phyloP scores from a whole-genome alignment of 1,140 invertebrate genomes.

The Oncopeltus fasciatus region DNA sequence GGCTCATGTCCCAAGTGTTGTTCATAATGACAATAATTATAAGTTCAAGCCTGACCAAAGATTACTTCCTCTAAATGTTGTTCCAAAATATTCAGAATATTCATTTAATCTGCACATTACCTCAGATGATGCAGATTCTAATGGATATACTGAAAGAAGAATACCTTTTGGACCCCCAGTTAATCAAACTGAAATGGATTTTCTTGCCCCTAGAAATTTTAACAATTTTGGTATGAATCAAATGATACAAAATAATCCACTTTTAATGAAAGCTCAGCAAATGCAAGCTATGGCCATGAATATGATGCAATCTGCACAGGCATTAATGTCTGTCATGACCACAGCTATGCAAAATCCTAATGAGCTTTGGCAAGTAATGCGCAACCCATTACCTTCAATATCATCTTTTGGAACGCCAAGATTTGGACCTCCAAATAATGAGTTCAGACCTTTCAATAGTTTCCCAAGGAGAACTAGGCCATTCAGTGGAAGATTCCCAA shows the following conservation, averaged over 20 bases:
- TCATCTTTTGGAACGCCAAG: too few species aligned
- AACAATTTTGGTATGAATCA: not conserved
- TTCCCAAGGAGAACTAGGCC: too few species aligned
- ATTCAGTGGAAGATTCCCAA: too few species aligned
- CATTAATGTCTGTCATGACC: not conserved
- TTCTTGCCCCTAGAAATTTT: too few species aligned
- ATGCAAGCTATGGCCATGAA: conserved; percentile 7
- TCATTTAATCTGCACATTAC: not conserved
- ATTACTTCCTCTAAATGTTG: not conserved
- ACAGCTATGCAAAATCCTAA: not conserved
- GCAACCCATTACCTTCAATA: not conserved
- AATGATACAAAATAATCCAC: not conserved
- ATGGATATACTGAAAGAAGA: too few species aligned
- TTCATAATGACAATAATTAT: not conserved
- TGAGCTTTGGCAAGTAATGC: not conserved
- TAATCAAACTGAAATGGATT: not conserved
- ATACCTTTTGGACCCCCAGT: not conserved
- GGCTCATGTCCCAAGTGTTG: not conserved
- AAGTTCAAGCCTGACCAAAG: not conserved
- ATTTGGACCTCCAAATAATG: too few species aligned
- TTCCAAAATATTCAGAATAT: conserved; percentile 1
- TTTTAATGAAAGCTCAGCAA: not conserved
- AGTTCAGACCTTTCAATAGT: too few species aligned
- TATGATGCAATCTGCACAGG: not conserved
- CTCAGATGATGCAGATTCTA: not conserved